Conservation (phyloP, 2,113 vertebrate genomes). For the Campylorhamphus procurvoides region DNA sequence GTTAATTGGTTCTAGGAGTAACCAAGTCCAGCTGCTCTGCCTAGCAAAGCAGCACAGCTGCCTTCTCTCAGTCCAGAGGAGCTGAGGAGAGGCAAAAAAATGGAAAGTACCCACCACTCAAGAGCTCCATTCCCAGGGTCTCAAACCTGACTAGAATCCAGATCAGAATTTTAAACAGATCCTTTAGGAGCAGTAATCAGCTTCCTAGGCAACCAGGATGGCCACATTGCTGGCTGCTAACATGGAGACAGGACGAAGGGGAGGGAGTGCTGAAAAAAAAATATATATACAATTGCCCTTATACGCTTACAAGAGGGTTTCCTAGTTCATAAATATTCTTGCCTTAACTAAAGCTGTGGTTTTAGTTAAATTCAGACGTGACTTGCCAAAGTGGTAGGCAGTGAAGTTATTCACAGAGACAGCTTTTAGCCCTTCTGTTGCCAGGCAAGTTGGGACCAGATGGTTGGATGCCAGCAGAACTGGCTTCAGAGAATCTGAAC, state of each 20-base stretch:
- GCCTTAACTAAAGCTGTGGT: conserved; percentile 21
- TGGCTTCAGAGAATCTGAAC: background rate
- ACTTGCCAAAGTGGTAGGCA: conserved; percentile 5
- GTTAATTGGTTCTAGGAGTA: conserved; percentile 45
- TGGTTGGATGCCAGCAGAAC: background rate
- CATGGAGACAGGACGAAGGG: background rate
- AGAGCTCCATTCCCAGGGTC: conserved; percentile 39
- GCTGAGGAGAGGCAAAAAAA: background rate
- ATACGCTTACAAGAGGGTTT: background rate
- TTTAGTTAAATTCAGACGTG: conserved; percentile 15
- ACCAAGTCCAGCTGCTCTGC: conserved; percentile 50
- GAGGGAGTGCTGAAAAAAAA: background rate
- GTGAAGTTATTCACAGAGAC: conserved; percentile 16
- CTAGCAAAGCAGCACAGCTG: conserved; percentile 46
- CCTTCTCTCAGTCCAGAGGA: conserved; percentile 23
- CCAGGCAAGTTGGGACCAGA: background rate
- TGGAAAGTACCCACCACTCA: background rate
- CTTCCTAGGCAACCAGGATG: conserved; percentile 66
- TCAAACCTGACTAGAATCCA: conserved; percentile 48
- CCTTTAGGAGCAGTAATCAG: conserved; percentile 46
- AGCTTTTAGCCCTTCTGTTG: conserved; percentile 44
- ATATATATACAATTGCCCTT: background rate
- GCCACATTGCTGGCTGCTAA: conserved; percentile 4
- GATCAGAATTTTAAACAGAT: conserved; percentile 53
- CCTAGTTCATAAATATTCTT: conserved; percentile 50